phyloP scores from a whole-genome alignment of 2,888 invertebrate genomes.

The Deladenus siricidicola region DNA sequence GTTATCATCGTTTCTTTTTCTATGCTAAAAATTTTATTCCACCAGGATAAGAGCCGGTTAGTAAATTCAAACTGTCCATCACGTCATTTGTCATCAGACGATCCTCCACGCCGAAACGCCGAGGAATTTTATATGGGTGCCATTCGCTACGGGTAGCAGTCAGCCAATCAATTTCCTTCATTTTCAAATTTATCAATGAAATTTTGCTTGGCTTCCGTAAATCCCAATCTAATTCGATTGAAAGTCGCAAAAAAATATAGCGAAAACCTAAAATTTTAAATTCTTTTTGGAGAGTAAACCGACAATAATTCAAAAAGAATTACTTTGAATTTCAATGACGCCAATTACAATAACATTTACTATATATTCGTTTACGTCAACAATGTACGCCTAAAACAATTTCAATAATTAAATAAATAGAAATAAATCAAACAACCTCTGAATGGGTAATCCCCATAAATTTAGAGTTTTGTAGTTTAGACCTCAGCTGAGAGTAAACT shows the following conservation, averaged over 20 bases:
- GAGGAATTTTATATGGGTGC: neutral
- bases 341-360: slow-evolving; percentile 5
- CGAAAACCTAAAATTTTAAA: slow-evolving; percentile 1
- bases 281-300: neutral
- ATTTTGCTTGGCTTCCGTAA: slow-evolving; percentile 1
- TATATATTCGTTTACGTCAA: neutral
- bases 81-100: slow-evolving; percentile 6
- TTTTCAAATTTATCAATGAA: neutral
- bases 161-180: slow-evolving; percentile 8
- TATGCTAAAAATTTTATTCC: neutral
- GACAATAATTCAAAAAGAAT: neutral
- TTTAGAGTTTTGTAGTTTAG: neutral
- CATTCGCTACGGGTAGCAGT: neutral
- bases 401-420: neutral
- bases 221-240: slow-evolving; percentile 4
- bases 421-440: neutral
- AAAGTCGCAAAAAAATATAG: slow-evolving; percentile 1
- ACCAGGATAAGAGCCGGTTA: slow-evolving; percentile 1
- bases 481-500: neutral
- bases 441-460: slow-evolving; percentile 5
- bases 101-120: neutral
- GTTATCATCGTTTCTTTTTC: too few relatives aligned
- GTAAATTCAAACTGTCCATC: slow-evolving; percentile 1
- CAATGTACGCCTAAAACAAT: neutral
- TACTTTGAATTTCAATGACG: slow-evolving; percentile 7